These are phyloP conservation scores for Andrena haemorrhoa DNA, from an alignment of 2,888 invertebrate genomes.

Conservation along the genomic window DNA sequence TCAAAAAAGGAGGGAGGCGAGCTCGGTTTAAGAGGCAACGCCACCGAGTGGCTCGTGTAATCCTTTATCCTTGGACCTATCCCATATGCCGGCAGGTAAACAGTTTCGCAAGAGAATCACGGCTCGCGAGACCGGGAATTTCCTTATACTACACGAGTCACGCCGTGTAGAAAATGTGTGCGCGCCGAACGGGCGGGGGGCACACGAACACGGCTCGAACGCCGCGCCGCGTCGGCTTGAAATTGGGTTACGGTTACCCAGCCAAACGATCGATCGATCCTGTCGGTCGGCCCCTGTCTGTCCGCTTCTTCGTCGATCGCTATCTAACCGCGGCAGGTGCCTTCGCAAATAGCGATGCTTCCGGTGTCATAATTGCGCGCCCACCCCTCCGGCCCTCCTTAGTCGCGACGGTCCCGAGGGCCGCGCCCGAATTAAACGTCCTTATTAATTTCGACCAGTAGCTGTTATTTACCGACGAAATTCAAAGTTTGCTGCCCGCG, in stretches of 20 bases:
- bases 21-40: constrained; percentile 33
- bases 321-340: constrained; percentile 49
- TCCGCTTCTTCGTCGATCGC: constrained; percentile 21
- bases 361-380: constrained; percentile 43
- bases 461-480: constrained; percentile 3
- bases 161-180: constrained; percentile 28
- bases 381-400: constrained; percentile 9
- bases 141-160: constrained; percentile 79
- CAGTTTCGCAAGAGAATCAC: constrained; percentile 82
- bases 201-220: constrained; percentile 34
- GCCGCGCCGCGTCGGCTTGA: constrained; percentile 57
- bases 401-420: not conserved
- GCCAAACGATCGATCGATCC: constrained; percentile 47
- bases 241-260: constrained; percentile 74
- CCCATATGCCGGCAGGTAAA: constrained; percentile 79
- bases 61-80: constrained; percentile 83
- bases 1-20: constrained; percentile 44
- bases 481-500: not conserved
- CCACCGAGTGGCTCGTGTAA: constrained; percentile 63
- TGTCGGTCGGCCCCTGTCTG: constrained; percentile 1
- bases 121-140: constrained; percentile 78
- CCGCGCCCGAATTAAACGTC: constrained; percentile 40
- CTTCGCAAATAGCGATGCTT: constrained; percentile 42
- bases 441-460: constrained; percentile 3
- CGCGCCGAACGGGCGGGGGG: constrained; percentile 27